phyloP scores from a whole-genome alignment of 2,888 invertebrate genomes.

The Cheilosia grossa region DNA sequence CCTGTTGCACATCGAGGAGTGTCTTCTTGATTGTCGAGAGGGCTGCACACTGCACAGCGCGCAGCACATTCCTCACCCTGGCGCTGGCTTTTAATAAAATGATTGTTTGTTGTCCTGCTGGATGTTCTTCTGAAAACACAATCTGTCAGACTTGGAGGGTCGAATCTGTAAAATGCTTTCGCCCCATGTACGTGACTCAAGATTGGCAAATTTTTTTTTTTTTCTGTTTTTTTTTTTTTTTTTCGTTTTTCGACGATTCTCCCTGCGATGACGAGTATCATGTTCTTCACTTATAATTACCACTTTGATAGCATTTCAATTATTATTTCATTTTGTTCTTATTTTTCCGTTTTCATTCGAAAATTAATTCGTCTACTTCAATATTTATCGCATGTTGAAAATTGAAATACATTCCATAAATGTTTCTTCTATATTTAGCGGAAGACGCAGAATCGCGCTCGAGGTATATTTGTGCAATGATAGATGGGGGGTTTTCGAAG shows the following conservation, averaged over 20 bases:
- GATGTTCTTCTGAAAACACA: conserved; percentile 24
- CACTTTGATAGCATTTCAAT: conserved; percentile 59
- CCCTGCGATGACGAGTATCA: conserved; percentile 24
- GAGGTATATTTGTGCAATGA: conserved; percentile 13
- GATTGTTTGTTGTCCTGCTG: conserved; percentile 63
- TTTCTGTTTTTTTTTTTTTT: conserved; percentile 32
- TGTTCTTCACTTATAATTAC: conserved; percentile 67
- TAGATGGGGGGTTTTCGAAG: background rate
- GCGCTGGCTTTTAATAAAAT: conserved; percentile 51
- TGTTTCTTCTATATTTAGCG: conserved; percentile 51
- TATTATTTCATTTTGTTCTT: background rate
- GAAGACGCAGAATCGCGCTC: background rate
- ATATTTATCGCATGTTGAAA: conserved; percentile 36
- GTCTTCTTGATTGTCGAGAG: conserved; percentile 51
- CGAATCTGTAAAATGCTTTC: conserved; percentile 68
- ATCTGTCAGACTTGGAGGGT: conserved; percentile 53
- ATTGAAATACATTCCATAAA: conserved; percentile 51
- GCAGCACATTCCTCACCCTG: conserved; percentile 19
- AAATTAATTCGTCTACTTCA: conserved; percentile 51
- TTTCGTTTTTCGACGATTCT: conserved; percentile 5
- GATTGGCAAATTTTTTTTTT: conserved; percentile 48
- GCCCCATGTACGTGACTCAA: conserved; percentile 71
- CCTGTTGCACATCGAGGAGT: conserved; percentile 71
- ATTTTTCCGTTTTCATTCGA: conserved; percentile 4
- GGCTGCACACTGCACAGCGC: conserved; percentile 4